Evolutionary conservation across 2,797 vertebrate species (phyloP), one percentile per base, ranked within the genome.

Genomic region (Paguma larvata): DNA sequence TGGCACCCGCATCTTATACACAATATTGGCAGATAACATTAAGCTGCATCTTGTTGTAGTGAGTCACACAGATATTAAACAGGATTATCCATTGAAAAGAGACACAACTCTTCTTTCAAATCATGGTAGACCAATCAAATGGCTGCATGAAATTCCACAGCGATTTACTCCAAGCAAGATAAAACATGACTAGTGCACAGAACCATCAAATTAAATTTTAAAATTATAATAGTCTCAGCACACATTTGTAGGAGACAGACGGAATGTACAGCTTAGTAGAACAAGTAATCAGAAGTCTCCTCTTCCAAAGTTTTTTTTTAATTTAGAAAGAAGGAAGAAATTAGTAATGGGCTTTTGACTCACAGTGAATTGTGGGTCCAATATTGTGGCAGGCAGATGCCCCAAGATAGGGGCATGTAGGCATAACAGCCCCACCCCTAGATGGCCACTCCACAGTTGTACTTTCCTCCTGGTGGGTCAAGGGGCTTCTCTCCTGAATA

Each of bases 71-170:
- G 93, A 98, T 78, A 95, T 97, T 98, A 98, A 97, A 87, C 46
- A 96, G 95, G 97, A 98, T 98, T 98, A 98, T 94, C 84, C 94
- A 84, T 84, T 94, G 92, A 98, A 98, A 97, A 93, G 97, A 98
- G 44, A 85, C 68, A 97, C 82, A 97, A 79, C 88, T 95, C 89
- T 96, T 96, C 86, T 97, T 93, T 97, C 95, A 98, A 98, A 97
- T 97, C 97, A 95, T n/a, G 11, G 82, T 88, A 91, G 89, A 89
- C 96, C 80, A 94, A 97, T 98, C 97, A 98, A 97, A 97, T 94
- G 92, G 93, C 79, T 94, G 89, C 84, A 63, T 96, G 84, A 97
- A 98, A 97, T 96, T 96, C 89, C 56, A 32, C 65, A 98, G 97
- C 65, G 91, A 97, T 98, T 98, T 97, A 97, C 89, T 94, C 96